These are phyloP conservation scores for Zaprionus obscuricornis DNA, from an alignment of 2,888 invertebrate genomes.

Conservation along the genomic window DNA sequence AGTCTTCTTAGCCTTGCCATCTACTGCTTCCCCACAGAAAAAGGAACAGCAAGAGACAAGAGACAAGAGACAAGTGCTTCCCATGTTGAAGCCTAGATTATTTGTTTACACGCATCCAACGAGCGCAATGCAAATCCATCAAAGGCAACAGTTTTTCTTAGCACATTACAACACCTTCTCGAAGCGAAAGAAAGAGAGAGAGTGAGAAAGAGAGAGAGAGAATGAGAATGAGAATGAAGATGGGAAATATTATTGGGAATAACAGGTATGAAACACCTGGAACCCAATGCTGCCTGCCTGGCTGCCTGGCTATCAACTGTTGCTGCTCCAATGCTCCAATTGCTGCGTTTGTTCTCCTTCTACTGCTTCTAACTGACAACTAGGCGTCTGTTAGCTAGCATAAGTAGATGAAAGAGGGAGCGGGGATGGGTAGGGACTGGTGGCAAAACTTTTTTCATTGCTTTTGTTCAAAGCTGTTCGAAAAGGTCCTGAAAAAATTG, in stretches of 20 bases:
- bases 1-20: no score
- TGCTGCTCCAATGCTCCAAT: constrained; percentile 27
- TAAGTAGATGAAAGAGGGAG: no score
- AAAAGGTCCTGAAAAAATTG: constrained; percentile 56
- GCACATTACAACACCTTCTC: constrained; percentile 68
- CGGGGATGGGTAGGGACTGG: no score
- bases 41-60: no score
- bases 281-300: background rate
- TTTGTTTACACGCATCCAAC: constrained; percentile 71
- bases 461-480: constrained; percentile 37
- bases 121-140: constrained; percentile 37
- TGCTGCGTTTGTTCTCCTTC: background rate
- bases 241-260: no score
- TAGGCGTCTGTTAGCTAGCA: constrained; percentile 12
- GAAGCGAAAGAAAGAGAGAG: no score
- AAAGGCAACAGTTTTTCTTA: constrained; percentile 20
- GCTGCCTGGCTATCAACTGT: constrained; percentile 39
- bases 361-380: constrained; percentile 43
- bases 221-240: no score
- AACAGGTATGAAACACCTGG: no score
- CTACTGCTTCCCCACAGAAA: no score
- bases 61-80: background rate
- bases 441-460: constrained; percentile 32
- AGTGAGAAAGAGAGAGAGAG: no score
- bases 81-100: constrained; percentile 67